Percentiles rank a stretch among this genome's conserved stretches.
phyloP scores from a whole-genome alignment of 2,797 vertebrate species.

The Serranus cabrilla region DNA sequence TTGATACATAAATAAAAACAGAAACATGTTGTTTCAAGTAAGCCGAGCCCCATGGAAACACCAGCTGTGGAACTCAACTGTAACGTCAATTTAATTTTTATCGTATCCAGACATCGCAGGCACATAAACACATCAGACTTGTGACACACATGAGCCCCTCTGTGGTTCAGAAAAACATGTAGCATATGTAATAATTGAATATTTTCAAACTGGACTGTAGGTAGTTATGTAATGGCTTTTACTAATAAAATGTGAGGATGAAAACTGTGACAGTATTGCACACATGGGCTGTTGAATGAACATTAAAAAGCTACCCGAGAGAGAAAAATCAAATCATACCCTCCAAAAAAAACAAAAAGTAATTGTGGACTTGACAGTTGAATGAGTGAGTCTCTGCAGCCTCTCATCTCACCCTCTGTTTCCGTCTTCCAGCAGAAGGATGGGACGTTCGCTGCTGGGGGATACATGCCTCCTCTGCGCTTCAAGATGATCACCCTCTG shows the following conservation, averaged over 20 bases:
- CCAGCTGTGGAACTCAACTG: background rate
- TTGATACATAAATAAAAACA: background rate
- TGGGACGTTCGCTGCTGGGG: constrained; percentile 95
- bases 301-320: background rate
- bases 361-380: constrained; percentile 1
- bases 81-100: constrained; percentile 10
- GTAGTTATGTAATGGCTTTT: background rate
- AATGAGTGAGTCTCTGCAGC: background rate
- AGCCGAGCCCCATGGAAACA: constrained; percentile 13
- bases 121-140: constrained; percentile 22
- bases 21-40: constrained; percentile 2
- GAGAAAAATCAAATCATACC: background rate
- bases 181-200: background rate
- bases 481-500: constrained; percentile 95
- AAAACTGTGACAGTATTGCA: background rate
- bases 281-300: background rate
- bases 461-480: constrained; percentile 98
- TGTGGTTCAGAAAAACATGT: background rate
- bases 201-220: background rate
- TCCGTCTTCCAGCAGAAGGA: constrained; percentile 92
- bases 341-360: background rate
- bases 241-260: constrained; percentile 1
- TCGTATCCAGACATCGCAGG: constrained; percentile 9
- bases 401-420: constrained; percentile 13
- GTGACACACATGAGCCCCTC: background rate